Evolutionary conservation across 2,113 vertebrate genomes (phyloP).

Genomic region (Tricholaema leucomelas): DNA sequence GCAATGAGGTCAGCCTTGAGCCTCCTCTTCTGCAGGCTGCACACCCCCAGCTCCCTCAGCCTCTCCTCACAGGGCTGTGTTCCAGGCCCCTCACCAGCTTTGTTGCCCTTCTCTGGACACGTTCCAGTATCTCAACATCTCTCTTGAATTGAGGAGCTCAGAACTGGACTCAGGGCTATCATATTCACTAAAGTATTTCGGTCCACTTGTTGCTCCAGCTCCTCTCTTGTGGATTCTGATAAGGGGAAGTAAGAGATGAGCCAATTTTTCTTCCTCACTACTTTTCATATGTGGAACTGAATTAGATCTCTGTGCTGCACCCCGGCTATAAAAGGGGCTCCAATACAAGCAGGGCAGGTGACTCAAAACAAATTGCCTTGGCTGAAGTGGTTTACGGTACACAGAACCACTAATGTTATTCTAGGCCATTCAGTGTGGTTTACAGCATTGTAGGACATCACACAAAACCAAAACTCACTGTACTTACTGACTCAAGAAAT

Average conservation of each 20-base stretch:
- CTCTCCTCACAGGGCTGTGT: too few species aligned
- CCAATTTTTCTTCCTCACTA: slow-evolving; percentile 7
- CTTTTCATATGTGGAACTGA: slow-evolving; percentile 38
- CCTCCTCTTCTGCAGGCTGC: too few species aligned
- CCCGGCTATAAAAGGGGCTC: slow-evolving; percentile 47
- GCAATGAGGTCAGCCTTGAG: too few species aligned
- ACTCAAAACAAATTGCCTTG: slow-evolving; percentile 72
- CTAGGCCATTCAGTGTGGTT: slow-evolving; percentile 52
- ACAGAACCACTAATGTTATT: slow-evolving; percentile 67
- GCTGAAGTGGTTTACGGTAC: slow-evolving; percentile 64
- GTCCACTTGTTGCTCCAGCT: background rate
- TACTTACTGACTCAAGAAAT: slow-evolving; percentile 17
- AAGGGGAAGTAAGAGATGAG: background rate
- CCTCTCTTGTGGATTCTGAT: background rate
- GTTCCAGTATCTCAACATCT: too few species aligned
- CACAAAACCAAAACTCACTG: slow-evolving; percentile 59
- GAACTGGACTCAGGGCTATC: too few species aligned
- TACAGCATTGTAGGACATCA: slow-evolving; percentile 49
- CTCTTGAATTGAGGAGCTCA: too few species aligned
- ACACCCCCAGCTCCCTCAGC: too few species aligned
- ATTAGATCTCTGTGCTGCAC: slow-evolving; percentile 42
- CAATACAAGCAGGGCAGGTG: slow-evolving; percentile 63
- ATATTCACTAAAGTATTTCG: background rate
- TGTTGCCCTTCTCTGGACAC: too few species aligned
- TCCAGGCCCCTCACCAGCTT: too few species aligned